Evolutionary conservation across 2,888 invertebrate genomes (phyloP).

Genomic region (Cybosia mesomella): DNA sequence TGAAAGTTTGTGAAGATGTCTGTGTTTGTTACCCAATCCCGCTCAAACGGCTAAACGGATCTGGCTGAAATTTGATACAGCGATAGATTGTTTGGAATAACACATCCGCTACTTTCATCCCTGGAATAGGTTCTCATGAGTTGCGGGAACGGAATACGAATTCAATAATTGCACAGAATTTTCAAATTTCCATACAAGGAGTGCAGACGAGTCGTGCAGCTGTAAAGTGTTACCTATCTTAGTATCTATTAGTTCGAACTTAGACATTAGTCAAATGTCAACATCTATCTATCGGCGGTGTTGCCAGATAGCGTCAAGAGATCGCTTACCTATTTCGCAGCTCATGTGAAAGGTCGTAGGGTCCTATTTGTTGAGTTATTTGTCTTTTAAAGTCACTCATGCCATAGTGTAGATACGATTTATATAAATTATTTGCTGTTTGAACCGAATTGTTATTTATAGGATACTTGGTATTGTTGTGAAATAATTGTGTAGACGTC

Average conservation of each 20-base stretch:
- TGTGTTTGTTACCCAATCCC: too few relatives aligned
- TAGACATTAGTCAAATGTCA: conserved; percentile 24
- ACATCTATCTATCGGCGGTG: conserved; percentile 6
- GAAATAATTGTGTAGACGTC: too few relatives aligned
- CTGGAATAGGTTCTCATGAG: too few relatives aligned
- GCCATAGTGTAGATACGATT: neutral
- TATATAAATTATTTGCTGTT: neutral
- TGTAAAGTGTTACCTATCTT: conserved; percentile 11
- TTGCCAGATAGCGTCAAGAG: conserved; percentile 4
- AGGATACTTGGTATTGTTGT: too few relatives aligned
- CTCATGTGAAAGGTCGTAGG: conserved; percentile 24
- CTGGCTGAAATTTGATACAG: too few relatives aligned
- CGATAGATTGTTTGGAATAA: too few relatives aligned
- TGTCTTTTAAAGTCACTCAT: neutral
- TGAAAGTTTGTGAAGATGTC: too few relatives aligned
- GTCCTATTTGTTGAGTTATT: conserved; percentile 7
- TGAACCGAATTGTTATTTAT: too few relatives aligned
- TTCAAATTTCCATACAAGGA: conserved; percentile 10
- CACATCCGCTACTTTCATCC: too few relatives aligned
- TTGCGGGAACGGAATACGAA: too few relatives aligned
- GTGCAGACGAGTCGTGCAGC: conserved; percentile 10
- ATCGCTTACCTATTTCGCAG: conserved; percentile 22
- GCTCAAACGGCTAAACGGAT: too few relatives aligned
- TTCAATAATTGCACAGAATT: neutral
- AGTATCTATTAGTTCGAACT: conserved; percentile 6